Conservation (phyloP, 2,113 vertebrate species). For the Ameiurus melas region DNA sequence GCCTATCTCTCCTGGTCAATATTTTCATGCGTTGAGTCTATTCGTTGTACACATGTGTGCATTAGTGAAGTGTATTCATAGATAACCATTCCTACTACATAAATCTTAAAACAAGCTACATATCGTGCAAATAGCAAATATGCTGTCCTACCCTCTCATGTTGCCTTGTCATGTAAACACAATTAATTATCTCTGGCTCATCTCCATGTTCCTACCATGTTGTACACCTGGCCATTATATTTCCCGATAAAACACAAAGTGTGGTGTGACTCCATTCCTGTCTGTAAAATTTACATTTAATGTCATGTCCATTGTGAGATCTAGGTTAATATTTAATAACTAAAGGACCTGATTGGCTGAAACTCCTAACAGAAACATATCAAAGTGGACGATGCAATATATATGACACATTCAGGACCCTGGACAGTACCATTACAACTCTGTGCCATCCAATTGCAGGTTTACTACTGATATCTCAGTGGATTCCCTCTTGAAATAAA, state of each 20-base stretch:
- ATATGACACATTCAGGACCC: constrained; percentile 38
- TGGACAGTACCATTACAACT: constrained; percentile 31
- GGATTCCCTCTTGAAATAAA: constrained; percentile 1
- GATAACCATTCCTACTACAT: not conserved
- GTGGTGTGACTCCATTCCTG: not conserved
- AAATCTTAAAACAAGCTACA: too few relatives aligned
- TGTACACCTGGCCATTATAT: not conserved
- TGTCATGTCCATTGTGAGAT: not conserved
- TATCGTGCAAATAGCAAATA: not conserved
- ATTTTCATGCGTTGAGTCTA: not conserved
- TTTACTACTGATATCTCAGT: not conserved
- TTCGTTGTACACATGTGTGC: not conserved
- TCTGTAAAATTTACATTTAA: not conserved
- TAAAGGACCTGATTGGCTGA: not conserved
- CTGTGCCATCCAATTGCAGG: not conserved
- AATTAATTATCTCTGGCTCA: not conserved
- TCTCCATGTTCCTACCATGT: not conserved
- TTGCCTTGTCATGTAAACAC: not conserved
- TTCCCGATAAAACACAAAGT: not conserved
- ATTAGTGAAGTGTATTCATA: not conserved
- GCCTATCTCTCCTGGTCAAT: not conserved
- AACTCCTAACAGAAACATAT: not conserved
- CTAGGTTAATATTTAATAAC: not conserved
- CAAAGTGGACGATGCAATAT: not conserved
- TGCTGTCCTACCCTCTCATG: not conserved